Base-by-base conservation (phyloP, 2,797 vertebrate species). In the Spheniscus humboldti region DNA sequence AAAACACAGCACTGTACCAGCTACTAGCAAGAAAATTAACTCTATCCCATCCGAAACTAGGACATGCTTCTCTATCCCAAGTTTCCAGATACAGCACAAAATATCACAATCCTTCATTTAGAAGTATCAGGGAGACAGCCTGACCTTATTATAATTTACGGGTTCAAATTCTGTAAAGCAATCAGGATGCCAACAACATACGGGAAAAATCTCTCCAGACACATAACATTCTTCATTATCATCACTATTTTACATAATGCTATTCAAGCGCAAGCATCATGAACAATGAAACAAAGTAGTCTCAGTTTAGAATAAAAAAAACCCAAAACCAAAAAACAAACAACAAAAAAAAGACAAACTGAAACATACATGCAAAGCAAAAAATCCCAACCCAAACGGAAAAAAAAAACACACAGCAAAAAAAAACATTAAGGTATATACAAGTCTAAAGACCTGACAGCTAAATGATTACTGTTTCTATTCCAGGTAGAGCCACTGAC, bases 41-140 rank as follows among this genome's bases (percentile, higher is more conserved):
- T 41, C 41, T 41, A 41, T 41, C 41, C 41, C 41, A 41, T 6
- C 41, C 14, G 41, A 41, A 41, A 41, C 41, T 16, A 41, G 41
- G 41, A 41, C 41, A 41, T 41, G 41, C 16, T 35, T 19, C 37
- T 91, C 48, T 89, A 5, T 94, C n/a, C 13, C 23, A 15, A 2
- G 31, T 82, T 88, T 93, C 79, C 64, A 41, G 62, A 77, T 91
- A 79, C 35, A 62, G 52, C 66, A 72, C 63, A 82, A 96, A 97
- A 82, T 59, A 13, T 91, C 93, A 75, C 2, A 7, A 17, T 64
- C 68, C 84, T 92, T 45, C 47, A 37, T 81, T n/a, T 41, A 60
- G 55, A 63, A 53, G 25, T 57, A 85, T 81, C 56, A 93, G 43
- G 75, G 60, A 84, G 86, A 53, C 57, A 79, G 25, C 35, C 52